Evolutionary conservation across 64 coral and sea anemone genomes (phyloP).

Genomic region (Astreopora myriophthalma): DNA sequence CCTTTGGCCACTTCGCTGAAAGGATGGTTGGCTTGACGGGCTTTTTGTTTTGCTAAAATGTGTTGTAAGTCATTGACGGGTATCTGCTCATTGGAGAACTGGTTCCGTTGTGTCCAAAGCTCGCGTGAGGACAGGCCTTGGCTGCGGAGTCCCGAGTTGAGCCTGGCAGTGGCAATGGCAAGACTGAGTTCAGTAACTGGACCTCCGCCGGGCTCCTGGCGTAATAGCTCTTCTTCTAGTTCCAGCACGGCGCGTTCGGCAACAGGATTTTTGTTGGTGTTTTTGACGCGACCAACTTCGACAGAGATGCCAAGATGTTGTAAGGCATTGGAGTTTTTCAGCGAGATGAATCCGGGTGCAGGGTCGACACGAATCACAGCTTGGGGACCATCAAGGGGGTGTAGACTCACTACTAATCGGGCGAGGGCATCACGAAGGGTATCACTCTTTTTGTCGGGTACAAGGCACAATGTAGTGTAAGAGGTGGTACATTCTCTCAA

Average conservation of each 20-base stretch:
- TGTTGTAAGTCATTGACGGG: neutral
- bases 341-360: conserved; percentile 28
- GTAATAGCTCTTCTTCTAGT: neutral
- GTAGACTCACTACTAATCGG: neutral
- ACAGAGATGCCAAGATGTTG: neutral
- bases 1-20: too few relatives aligned
- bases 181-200: neutral
- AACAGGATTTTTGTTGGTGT: neutral
- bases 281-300: neutral
- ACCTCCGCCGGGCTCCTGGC: neutral
- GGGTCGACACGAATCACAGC: conserved; percentile 58
- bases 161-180: neutral
- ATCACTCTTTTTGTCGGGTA: conserved; percentile 34
- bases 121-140: conserved; percentile 28
- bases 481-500: conserved; percentile 33
- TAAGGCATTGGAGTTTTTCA: neutral
- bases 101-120: conserved; percentile 67
- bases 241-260: neutral
- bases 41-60: too few relatives aligned
- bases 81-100: conserved; percentile 61
- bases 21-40: too few relatives aligned
- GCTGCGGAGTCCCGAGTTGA: neutral
- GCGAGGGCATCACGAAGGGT: conserved; percentile 39
- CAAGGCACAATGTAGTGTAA: neutral
- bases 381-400: conserved; percentile 43